These are phyloP conservation scores for Zaprionus lineosus DNA, from an alignment of 2,888 invertebrate species.

Conservation along the genomic window DNA sequence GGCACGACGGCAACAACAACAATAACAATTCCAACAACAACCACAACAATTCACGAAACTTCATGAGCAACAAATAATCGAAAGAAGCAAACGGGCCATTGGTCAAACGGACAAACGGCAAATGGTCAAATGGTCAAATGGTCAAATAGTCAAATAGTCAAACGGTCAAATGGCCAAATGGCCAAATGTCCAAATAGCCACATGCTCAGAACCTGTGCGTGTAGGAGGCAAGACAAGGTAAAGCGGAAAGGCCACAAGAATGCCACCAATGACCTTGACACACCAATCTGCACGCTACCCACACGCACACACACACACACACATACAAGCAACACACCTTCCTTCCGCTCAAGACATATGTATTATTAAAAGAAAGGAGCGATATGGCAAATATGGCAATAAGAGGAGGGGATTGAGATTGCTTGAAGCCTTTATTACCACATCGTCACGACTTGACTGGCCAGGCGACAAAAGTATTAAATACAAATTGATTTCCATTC, in stretches of 20 bases:
- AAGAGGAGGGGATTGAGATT: conserved; percentile 25
- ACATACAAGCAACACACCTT: conserved; percentile 54
- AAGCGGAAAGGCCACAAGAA: conserved; percentile 61
- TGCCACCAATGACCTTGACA: conserved; percentile 74
- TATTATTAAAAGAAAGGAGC: conserved; percentile 24
- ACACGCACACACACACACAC: conserved; percentile 19
- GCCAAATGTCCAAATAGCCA: no score
- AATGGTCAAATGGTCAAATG: conserved; percentile 53
- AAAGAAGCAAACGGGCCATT: conserved; percentile 49
- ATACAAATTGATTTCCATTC: neutral
- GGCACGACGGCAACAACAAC: conserved; percentile 5
- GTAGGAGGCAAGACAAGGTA: conserved; percentile 44
- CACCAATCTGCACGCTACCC: conserved; percentile 43
- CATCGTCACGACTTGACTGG: conserved; percentile 23
- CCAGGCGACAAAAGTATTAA: conserved; percentile 18
- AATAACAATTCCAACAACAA: conserved; percentile 11
- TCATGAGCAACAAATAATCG: no score
- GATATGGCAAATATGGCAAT: conserved; percentile 37
- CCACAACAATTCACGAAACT: no score
- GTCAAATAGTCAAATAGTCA: no score
- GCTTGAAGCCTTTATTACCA: conserved; percentile 40
- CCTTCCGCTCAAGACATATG: conserved; percentile 50
- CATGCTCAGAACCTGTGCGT: conserved; percentile 15
- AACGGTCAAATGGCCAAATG: conserved; percentile 53
- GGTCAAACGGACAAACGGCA: conserved; percentile 45